phyloP scores from a whole-genome alignment of 1,140 invertebrate genomes.

The Atta colombica region DNA sequence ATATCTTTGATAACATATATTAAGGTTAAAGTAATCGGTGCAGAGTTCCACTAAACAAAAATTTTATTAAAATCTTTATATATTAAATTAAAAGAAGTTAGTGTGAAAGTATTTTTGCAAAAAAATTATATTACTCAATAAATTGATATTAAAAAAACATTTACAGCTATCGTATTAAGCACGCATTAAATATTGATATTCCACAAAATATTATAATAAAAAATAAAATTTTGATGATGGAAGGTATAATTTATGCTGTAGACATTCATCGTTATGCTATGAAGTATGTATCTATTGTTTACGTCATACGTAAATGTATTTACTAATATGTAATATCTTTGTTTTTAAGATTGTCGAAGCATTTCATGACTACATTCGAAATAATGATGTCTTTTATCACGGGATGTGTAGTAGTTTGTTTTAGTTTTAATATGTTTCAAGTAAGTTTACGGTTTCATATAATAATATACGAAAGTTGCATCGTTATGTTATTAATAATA shows the following conservation, averaged over 20 bases:
- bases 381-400: background rate
- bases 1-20: too few species aligned
- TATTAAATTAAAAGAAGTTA: too few species aligned
- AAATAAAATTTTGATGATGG: background rate
- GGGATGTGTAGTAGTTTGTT: background rate
- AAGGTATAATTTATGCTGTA: background rate
- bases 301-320: background rate
- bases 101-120: too few species aligned
- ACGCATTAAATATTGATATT: background rate
- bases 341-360: background rate
- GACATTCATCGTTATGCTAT: conserved; percentile 15
- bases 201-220: background rate
- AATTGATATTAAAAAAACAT: too few species aligned
- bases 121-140: too few species aligned
- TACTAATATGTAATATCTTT: background rate
- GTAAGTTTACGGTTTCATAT: background rate
- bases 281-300: background rate
- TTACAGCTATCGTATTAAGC: background rate
- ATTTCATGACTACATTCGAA: background rate
- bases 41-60: too few species aligned
- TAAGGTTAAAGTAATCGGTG: too few species aligned
- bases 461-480: background rate
- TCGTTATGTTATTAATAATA: background rate
- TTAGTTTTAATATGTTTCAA: background rate
- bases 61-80: too few species aligned